Evolutionary conservation across 23 tunicate species (phyloP).

Genomic region (Ascidia mentula): DNA sequence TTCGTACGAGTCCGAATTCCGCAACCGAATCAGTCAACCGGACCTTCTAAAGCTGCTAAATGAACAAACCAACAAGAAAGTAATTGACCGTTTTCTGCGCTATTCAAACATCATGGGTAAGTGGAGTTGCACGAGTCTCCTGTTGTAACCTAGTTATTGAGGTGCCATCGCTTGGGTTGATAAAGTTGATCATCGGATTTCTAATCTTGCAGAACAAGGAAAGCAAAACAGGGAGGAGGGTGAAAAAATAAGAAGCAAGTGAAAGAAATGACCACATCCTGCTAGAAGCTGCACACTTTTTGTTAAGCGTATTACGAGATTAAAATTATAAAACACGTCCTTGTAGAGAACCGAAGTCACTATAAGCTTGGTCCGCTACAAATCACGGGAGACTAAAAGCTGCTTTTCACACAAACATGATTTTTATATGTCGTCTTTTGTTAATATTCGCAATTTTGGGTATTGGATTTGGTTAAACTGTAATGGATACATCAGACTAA

Average conservation of each 20-base stretch:
- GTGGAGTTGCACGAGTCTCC: not conserved
- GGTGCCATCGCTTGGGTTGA: too few species aligned
- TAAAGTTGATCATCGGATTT: not conserved
- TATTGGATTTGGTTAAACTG: too few species aligned
- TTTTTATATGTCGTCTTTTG: too few species aligned
- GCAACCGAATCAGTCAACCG: constrained; percentile 40
- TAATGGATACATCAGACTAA: too few species aligned
- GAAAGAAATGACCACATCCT: not conserved
- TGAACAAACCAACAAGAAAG: constrained; percentile 61
- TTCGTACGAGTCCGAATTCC: constrained; percentile 49
- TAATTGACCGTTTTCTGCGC: constrained; percentile 50
- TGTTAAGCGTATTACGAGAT: not conserved
- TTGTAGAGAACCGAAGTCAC: too few species aligned
- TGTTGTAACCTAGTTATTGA: too few species aligned
- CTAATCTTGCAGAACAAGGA: not conserved
- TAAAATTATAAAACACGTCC: too few species aligned
- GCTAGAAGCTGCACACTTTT: not conserved
- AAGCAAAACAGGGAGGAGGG: not conserved
- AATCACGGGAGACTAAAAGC: too few species aligned
- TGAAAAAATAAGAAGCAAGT: not conserved
- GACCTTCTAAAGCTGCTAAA: constrained; percentile 53
- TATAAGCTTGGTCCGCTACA: too few species aligned
- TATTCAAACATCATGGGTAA: constrained; percentile 42
- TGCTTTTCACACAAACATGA: too few species aligned
- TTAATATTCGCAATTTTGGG: too few species aligned